These are phyloP conservation scores for Araneus ventricosus DNA, from an alignment of 1,140 invertebrate genomes.

Conservation along the genomic window DNA sequence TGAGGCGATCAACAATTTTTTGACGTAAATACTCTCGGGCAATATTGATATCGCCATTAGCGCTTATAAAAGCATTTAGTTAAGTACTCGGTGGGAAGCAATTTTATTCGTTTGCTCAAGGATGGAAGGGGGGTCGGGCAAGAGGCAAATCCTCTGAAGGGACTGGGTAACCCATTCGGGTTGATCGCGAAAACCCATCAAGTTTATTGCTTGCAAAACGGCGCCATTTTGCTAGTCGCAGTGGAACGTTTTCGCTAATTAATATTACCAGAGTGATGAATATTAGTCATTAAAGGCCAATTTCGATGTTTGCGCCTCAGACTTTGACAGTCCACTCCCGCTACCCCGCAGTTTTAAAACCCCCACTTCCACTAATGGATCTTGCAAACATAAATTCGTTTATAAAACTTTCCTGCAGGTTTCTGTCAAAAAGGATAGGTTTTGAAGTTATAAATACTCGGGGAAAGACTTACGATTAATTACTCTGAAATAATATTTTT, in stretches of 20 bases:
- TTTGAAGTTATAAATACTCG: conserved; percentile 16
- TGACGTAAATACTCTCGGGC: conserved; percentile 12
- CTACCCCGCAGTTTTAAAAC: not conserved
- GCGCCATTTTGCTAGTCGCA: conserved; percentile 66
- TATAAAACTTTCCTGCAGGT: conserved; percentile 38
- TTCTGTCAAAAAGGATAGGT: conserved; percentile 25
- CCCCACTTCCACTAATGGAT: conserved; percentile 8
- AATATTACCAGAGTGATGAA: conserved; percentile 69
- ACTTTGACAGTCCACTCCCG: not conserved
- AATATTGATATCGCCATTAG: conserved; percentile 69
- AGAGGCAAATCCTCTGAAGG: conserved; percentile 37
- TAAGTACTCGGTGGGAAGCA: conserved; percentile 62
- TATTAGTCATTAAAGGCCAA: conserved; percentile 69
- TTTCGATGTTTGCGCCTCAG: conserved; percentile 49
- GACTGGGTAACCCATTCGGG: not conserved
- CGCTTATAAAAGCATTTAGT: conserved; percentile 70
- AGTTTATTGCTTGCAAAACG: conserved; percentile 71
- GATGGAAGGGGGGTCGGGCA: not conserved
- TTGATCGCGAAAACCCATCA: conserved; percentile 69
- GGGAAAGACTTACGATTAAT: not conserved
- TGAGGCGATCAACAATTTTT: conserved; percentile 38
- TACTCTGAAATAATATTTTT: not conserved
- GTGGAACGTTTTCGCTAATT: conserved; percentile 69
- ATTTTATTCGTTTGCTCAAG: conserved; percentile 57
- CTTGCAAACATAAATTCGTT: conserved; percentile 41